Percentiles rank a stretch among this genome's conserved stretches.
phyloP scores from a whole-genome alignment of 2,797 vertebrate genomes.

The Malacoraja senta region DNA sequence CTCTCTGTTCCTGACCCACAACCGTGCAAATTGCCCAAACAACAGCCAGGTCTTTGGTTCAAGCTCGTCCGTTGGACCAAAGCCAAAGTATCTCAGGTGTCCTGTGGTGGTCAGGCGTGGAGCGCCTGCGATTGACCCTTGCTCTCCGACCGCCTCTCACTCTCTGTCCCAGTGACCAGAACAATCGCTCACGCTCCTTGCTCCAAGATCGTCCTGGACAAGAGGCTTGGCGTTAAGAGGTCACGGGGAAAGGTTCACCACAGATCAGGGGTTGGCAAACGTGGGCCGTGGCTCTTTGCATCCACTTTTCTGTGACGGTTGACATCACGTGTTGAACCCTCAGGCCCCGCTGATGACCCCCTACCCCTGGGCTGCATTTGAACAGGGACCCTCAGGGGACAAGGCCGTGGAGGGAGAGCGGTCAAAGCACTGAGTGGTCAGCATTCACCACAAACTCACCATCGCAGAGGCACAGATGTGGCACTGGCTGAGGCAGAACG shows the following conservation, averaged over 20 bases:
- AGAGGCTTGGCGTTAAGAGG: no score
- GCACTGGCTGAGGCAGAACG: no score
- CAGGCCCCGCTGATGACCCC: no score
- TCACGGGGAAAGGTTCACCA: no score
- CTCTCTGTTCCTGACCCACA: not conserved
- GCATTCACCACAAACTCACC: not conserved
- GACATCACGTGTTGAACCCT: constrained; percentile 77
- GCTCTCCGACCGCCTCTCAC: no score
- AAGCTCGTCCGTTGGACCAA: not conserved
- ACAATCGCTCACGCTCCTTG: no score
- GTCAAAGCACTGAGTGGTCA: no score
- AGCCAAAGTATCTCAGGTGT: not conserved
- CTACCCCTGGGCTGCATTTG: not conserved
- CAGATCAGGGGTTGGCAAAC: constrained; percentile 43
- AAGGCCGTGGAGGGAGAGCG: not conserved
- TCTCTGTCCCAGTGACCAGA: not conserved
- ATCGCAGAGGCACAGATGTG: no score
- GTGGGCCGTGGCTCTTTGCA: constrained; percentile 66
- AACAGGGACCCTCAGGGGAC: not conserved
- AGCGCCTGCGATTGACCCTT: no score
- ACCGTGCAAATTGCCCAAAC: not conserved
- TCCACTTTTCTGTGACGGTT: constrained; percentile 91
- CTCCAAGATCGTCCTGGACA: no score
- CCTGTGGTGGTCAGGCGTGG: no score
- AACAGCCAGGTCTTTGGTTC: not conserved